These are phyloP conservation scores for Pedionomus torquatus DNA, from an alignment of 2,113 vertebrate species.

Conservation along the genomic window DNA sequence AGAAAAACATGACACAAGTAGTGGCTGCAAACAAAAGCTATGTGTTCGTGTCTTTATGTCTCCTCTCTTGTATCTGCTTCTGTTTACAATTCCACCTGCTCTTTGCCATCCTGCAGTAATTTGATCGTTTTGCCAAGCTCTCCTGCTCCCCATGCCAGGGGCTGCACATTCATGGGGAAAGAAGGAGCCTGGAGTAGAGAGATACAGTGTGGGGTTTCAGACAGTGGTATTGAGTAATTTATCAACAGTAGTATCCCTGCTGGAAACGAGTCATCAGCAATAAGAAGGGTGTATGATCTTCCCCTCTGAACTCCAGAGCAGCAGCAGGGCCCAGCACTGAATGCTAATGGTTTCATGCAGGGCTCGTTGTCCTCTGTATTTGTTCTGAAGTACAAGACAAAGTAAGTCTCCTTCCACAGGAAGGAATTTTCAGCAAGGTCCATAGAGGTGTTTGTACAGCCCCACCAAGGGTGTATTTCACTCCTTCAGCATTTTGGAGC, in stretches of 20 bases:
- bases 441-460: not conserved
- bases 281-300: not conserved
- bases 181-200: not conserved
- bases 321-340: not conserved
- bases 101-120: not conserved
- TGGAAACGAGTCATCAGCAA: not conserved
- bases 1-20: not conserved
- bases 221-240: not conserved
- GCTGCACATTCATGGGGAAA: not conserved
- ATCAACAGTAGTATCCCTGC: not conserved
- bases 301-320: not conserved
- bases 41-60: not conserved
- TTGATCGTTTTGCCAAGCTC: not conserved
- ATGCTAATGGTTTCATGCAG: not conserved
- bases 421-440: not conserved
- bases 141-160: not conserved
- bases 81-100: not conserved
- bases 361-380: not conserved
- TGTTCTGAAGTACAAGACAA: not conserved
- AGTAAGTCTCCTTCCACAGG: not conserved
- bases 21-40: slow-evolving; percentile 32
- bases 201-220: too few species aligned
- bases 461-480: not conserved
- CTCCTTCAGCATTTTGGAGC: not conserved
- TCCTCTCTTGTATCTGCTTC: not conserved